phyloP scores from a whole-genome alignment of 2,113 vertebrate species.

The Tragelaphus buxtoni region DNA sequence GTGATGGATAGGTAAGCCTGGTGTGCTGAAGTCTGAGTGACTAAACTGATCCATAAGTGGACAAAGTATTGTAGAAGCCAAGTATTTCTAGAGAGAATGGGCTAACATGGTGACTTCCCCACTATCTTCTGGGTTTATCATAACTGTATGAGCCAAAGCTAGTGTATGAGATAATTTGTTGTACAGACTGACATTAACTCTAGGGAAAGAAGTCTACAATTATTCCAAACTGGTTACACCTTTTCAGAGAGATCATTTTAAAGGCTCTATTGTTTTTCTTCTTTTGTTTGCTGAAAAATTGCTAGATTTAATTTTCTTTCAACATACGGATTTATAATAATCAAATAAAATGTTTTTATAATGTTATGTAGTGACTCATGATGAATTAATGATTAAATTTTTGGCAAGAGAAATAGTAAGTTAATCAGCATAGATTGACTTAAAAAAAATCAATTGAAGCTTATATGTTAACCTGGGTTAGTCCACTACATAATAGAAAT shows the following conservation, averaged over 20 bases:
- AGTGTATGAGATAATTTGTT: not conserved
- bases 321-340: constrained; percentile 42
- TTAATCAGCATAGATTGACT: not conserved
- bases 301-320: constrained; percentile 43
- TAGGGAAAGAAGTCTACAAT: not conserved
- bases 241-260: not conserved
- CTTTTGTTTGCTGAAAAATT: not conserved
- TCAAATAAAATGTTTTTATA: not conserved
- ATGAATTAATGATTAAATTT: not conserved
- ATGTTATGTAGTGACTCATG: not conserved
- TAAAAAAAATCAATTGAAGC: constrained; percentile 7
- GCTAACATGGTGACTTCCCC: not conserved
- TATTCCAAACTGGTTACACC: constrained; percentile 4
- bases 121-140: constrained; percentile 22
- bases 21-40: not conserved
- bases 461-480: not conserved
- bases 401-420: constrained; percentile 47
- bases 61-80: not conserved
- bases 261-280: not conserved
- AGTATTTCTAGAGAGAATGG: not conserved
- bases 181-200: not conserved
- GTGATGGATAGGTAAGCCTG: not conserved
- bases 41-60: not conserved
- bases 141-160: not conserved
- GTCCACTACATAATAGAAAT: constrained; percentile 40